Evolutionary conservation across 2,113 vertebrate genomes (phyloP), one percentile per base, ranked within the genome.

Genomic region (Gambusia holbrooki): DNA sequence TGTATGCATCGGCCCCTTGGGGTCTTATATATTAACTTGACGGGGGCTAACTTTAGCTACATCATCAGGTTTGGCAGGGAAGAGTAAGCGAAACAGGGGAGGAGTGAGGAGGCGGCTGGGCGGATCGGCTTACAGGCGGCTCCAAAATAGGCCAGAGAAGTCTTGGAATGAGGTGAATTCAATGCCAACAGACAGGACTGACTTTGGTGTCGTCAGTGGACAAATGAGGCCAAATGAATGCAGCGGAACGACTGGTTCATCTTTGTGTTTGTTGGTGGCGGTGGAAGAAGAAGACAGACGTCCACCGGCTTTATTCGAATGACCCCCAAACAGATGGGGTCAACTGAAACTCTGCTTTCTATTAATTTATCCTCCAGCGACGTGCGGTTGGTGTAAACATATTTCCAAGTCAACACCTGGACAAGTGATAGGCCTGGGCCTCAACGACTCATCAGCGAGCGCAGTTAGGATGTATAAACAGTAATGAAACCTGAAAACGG

Each of bases 81-180:
- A 93, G 86, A 88, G 90, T 87, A 93, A 92, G 79, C 89, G 73
- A 90, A 90, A 88, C 69, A 83, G 85, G 92, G 91, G 73, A 92
- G 90, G 92, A 71, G 22, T 71, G 22, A 90, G 87, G 76, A 85
- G 88, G 82, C 81, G 80, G 62, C 62, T 15, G 76, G 73, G 14
- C 28, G n/a, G 90, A 87, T 95, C 90, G 6, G 81, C 73, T 94
- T 93, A 92, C 94, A 30, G 60, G 75, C 35, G 66, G 68, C 74
- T 92, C 91, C 82, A 93, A 94, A 95, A 95, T 94, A 93, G 92
- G 83, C 29, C n/a, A 14, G 82, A 66, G 81, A 90, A 79, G 84
- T 89, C 91, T 94, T 93, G 91, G 94, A 94, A 95, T 94, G 93
- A 92, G 91, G 83, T 90, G 90, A 94, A 94, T 94, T 92, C 90